These are phyloP conservation scores for Magallana gigas DNA, from an alignment of 1,140 invertebrate species.

Conservation along the genomic window DNA sequence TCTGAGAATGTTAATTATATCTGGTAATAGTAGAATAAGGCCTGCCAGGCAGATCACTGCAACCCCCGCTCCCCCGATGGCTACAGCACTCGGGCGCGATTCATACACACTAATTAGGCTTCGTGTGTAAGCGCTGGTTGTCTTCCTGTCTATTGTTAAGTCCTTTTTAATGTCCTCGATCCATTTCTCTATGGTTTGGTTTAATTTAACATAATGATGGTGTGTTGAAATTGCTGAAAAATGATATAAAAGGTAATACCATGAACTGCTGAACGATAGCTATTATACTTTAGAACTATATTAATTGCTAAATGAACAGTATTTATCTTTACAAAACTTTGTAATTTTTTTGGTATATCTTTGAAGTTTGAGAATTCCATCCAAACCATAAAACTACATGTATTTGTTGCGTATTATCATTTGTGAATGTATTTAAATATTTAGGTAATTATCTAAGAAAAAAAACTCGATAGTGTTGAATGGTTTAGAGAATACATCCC, in stretches of 20 bases:
- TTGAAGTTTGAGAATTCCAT: too few species aligned
- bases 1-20: not conserved
- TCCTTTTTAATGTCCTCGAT: not conserved
- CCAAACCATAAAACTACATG: too few species aligned
- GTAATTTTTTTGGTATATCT: too few species aligned
- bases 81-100: not conserved
- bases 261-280: too few species aligned
- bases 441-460: too few species aligned
- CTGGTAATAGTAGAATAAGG: not conserved
- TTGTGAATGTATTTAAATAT: too few species aligned
- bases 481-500: too few species aligned
- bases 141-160: not conserved
- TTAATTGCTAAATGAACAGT: too few species aligned
- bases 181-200: not conserved
- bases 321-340: too few species aligned
- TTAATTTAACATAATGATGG: not conserved
- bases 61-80: not conserved
- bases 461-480: too few species aligned
- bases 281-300: too few species aligned
- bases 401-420: too few species aligned
- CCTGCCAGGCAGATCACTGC: not conserved
- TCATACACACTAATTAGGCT: not conserved
- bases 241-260: not conserved
- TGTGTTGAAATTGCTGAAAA: not conserved
- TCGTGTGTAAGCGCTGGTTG: not conserved